Percentiles rank a stretch among this genome's conserved stretches.
phyloP scores from a whole-genome alignment of 2,113 vertebrate species.

The Tychaedon coryphoeus region DNA sequence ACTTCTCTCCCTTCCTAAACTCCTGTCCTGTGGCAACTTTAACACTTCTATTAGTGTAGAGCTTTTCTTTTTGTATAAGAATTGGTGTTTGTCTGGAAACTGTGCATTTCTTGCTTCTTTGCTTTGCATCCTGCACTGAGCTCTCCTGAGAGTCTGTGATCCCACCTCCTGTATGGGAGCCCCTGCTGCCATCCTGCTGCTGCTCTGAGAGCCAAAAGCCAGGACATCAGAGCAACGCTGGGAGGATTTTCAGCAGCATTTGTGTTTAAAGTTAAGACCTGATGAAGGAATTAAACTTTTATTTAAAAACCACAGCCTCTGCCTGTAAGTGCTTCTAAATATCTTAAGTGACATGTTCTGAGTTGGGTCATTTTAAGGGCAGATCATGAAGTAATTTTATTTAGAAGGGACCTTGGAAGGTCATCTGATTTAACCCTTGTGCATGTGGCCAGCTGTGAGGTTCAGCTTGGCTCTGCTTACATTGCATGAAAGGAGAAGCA shows the following conservation, averaged over 20 bases:
- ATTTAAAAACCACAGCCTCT: constrained; percentile 40
- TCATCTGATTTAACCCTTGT: neutral
- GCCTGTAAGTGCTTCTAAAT: neutral
- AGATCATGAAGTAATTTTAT: neutral
- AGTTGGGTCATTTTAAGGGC: neutral
- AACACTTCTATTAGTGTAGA: neutral
- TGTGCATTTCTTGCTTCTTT: constrained; percentile 7
- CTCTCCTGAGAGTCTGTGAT: constrained; percentile 3
- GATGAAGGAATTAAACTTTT: constrained; percentile 71
- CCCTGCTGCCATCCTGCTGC: neutral
- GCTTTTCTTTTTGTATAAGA: constrained; percentile 37
- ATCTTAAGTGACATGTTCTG: neutral
- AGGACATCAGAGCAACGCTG: neutral
- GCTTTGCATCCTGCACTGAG: constrained; percentile 39
- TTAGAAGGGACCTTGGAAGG: neutral
- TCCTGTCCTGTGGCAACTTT: constrained; percentile 15
- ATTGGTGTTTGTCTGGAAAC: constrained; percentile 16
- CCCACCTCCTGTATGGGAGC: constrained; percentile 15
- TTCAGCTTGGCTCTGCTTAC: neutral
- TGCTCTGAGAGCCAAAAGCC: neutral
- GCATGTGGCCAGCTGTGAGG: neutral
- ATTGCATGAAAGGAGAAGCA: neutral
- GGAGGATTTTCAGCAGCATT: constrained; percentile 35
- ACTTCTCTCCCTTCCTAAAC: constrained; percentile 30
- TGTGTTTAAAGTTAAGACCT: constrained; percentile 56